Conservation (phyloP, 2,888 invertebrate species). For the Pasiphila rectangulata region DNA sequence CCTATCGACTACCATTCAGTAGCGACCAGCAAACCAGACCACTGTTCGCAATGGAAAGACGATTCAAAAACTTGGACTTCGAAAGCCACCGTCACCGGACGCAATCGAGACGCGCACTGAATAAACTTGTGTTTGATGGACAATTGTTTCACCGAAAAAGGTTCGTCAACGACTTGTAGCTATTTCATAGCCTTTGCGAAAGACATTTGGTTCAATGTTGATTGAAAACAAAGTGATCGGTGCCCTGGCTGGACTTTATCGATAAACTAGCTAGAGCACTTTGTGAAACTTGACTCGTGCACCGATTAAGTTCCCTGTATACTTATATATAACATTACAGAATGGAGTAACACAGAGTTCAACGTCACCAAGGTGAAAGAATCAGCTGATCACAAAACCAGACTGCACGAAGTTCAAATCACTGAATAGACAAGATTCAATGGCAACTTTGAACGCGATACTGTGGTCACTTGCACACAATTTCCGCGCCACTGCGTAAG, state of each 20-base stretch:
- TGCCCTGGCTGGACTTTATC: conserved; percentile 10
- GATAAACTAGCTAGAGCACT: conserved; percentile 6
- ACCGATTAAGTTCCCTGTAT: too few species aligned
- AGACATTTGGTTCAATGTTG: conserved; percentile 40
- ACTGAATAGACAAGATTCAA: conserved; percentile 70
- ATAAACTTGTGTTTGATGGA: conserved; percentile 72
- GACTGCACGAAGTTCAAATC: conserved; percentile 59
- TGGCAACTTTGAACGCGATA: conserved; percentile 62
- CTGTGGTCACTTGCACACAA: conserved; percentile 46
- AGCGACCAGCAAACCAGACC: conserved; percentile 67
- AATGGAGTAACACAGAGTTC: conserved; percentile 9
- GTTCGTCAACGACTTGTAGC: conserved; percentile 51
- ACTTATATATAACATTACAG: background rate
- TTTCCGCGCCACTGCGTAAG: conserved; percentile 59
- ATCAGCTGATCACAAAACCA: conserved; percentile 23
- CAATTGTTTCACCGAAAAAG: conserved; percentile 70
- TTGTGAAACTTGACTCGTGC: background rate
- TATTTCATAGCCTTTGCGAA: conserved; percentile 43
- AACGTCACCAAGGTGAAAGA: conserved; percentile 1
- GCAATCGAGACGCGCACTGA: conserved; percentile 70
- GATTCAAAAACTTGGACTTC: conserved; percentile 66
- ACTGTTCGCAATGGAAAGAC: conserved; percentile 72
- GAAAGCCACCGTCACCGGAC: conserved; percentile 77
- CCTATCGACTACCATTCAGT: conserved; percentile 54
- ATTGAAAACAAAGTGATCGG: conserved; percentile 36